A percentile compares a stretch with the other conserved stretches of the same genome.
Conservation (phyloP, 2,113 vertebrate species). For the Suricata suricatta region DNA sequence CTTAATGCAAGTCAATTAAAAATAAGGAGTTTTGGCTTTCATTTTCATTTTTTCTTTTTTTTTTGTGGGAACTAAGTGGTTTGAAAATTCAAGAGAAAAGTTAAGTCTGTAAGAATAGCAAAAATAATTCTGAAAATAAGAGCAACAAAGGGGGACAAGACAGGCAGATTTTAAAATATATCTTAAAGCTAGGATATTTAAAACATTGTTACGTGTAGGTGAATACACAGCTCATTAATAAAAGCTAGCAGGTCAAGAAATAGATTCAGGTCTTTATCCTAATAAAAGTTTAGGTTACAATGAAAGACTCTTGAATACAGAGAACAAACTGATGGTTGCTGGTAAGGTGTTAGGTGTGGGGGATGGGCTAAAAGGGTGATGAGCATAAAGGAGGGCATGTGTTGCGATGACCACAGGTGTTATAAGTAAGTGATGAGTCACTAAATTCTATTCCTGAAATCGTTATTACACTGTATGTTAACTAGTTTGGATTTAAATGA, state of each 20-base stretch:
- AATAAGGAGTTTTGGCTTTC: not conserved
- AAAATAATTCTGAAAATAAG: not conserved
- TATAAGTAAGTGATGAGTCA: too few species aligned
- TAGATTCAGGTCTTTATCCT: not conserved
- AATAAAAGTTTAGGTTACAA: not conserved
- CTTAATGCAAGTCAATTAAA: not conserved
- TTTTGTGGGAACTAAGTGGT: not conserved
- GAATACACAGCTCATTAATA: not conserved
- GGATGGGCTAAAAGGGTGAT: too few species aligned
- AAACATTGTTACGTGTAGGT: not conserved
- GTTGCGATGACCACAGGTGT: too few species aligned
- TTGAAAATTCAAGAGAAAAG: slow-evolving; percentile 18
- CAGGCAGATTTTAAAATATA: not conserved
- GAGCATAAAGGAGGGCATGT: too few species aligned
- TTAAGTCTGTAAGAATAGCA: not conserved
- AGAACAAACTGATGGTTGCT: too few species aligned
- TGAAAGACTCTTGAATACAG: too few species aligned
- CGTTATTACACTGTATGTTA: too few species aligned
- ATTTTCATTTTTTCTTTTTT: not conserved
- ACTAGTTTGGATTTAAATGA: too few species aligned
- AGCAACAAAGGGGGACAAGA: not conserved
- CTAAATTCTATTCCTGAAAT: too few species aligned
- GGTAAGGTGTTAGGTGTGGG: too few species aligned
- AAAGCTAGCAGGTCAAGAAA: not conserved
- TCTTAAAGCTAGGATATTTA: not conserved